A percentile compares a stretch with the other conserved stretches of the same genome.
phyloP scores from a whole-genome alignment of 2,888 invertebrate genomes.

The Patella caerulea region DNA sequence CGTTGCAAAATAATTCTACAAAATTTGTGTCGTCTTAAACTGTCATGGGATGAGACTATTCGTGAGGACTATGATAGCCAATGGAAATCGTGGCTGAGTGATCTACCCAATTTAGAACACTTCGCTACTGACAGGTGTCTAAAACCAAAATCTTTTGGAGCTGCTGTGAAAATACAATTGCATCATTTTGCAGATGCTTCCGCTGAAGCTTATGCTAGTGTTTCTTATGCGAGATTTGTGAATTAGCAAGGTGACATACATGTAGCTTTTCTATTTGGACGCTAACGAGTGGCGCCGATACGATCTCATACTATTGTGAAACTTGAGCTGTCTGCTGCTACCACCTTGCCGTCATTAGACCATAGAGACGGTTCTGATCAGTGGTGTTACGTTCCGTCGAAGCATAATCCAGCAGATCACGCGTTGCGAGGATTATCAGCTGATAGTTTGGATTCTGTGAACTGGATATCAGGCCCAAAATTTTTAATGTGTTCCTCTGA shows the following conservation, averaged over 20 bases:
- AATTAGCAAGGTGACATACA: background rate
- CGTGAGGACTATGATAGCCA: background rate
- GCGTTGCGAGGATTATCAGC: conserved; percentile 5
- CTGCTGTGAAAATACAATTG: background rate
- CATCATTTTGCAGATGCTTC: conserved; percentile 17
- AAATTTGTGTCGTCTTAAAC: background rate
- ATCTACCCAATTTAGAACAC: conserved; percentile 5
- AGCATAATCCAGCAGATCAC: background rate
- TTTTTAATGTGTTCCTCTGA: background rate
- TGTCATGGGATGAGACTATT: conserved; percentile 12
- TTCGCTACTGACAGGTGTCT: background rate
- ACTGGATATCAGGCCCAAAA: conserved; percentile 27
- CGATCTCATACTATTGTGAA: conserved; percentile 4
- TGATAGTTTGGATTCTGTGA: background rate
- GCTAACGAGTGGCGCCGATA: conserved; percentile 13
- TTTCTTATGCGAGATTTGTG: conserved; percentile 3
- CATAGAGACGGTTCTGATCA: too few relatives aligned
- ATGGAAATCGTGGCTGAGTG: conserved; percentile 14
- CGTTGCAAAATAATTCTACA: background rate
- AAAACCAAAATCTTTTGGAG: too few relatives aligned
- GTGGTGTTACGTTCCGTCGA: conserved; percentile 7
- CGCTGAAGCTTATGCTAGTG: background rate
- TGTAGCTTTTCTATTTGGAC: background rate
- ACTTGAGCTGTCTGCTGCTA: conserved; percentile 14
- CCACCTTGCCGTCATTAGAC: too few relatives aligned